Conservation (phyloP, 2,888 invertebrate genomes). For the Barypeithes pellucidus region DNA sequence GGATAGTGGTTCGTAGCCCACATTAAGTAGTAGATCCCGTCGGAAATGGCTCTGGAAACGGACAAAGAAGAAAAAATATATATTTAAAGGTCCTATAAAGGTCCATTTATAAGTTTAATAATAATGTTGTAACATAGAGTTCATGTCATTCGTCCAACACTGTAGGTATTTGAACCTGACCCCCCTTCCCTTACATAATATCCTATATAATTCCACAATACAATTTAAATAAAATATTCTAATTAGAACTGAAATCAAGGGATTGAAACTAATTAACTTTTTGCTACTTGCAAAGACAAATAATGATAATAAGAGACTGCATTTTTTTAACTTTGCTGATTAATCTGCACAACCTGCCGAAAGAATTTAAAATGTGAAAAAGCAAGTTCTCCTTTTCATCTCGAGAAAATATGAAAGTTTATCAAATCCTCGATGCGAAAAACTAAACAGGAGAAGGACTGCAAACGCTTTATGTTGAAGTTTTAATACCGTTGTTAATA, state of each 20-base stretch:
- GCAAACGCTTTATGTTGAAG: conserved; percentile 1
- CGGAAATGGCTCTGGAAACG: no score
- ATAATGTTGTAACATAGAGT: no score
- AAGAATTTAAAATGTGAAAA: neutral
- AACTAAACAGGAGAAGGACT: neutral
- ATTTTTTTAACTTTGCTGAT: neutral
- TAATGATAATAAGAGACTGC: neutral
- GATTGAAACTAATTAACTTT: conserved; percentile 9
- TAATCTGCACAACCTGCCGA: neutral
- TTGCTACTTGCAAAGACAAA: neutral
- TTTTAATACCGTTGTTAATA: conserved; percentile 17
- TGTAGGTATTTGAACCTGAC: neutral
- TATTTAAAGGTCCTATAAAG: no score
- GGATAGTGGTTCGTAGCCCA: no score
- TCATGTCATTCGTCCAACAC: no score
- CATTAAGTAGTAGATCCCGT: no score
- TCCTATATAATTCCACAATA: neutral
- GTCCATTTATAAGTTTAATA: no score
- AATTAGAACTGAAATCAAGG: conserved; percentile 18
- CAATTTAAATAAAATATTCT: conserved; percentile 7
- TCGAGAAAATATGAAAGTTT: neutral
- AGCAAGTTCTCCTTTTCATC: neutral
- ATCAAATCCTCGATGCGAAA: neutral
- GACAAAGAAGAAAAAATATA: no score
- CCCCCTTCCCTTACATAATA: neutral